Evolutionary conservation across 2,113 vertebrate species (phyloP), one percentile per base, ranked within the genome.

Genomic region (Malaclemys terrapin): DNA sequence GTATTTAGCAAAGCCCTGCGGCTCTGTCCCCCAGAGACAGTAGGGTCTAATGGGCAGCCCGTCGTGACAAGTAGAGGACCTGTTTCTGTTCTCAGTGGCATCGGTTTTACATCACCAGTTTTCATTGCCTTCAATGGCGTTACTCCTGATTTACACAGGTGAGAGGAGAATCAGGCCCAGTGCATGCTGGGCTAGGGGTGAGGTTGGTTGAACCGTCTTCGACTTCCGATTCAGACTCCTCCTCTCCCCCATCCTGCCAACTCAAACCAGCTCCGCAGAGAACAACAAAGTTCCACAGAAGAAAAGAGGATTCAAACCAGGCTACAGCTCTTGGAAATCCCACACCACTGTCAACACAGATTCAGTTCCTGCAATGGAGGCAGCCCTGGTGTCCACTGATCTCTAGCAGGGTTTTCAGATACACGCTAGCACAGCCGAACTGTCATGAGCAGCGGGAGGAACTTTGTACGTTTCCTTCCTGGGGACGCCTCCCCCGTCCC

Each of bases 291-390:
- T 24, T 8, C 25, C 75, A 8, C 45, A 3, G 72, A 42, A 47
- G 72, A 45, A 45, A 25, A 7, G 42, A 27, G 42, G 75, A 78
- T 25, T 25, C 42, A 45, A 8, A 27, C 29, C 53, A 54, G 53
- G 53, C 53, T 22, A 54, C 53, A 22, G 53, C 53, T 9, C 53
- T 22, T 54, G 53, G 20, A 54, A 22, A 7, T 9, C 75, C 10
- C 42, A 42, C 42, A 13, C 75, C 38, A 3, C 6, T 6, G 42
- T 24, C 75, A 4, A 11, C 6, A 4, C 25, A 0, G 6, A 25
- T 47, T 47, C 75, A 8, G 65, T 10, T 11, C 6, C 13, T 0
- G 0, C 47, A 0, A 0, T 1, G 0, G 29, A 72, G 42, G 11
- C 89, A 91, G 85, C 90, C 62, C 90, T 22, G 50, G 6, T 3